Conservation (phyloP, 2,113 vertebrate genomes). For the human region DNA sequence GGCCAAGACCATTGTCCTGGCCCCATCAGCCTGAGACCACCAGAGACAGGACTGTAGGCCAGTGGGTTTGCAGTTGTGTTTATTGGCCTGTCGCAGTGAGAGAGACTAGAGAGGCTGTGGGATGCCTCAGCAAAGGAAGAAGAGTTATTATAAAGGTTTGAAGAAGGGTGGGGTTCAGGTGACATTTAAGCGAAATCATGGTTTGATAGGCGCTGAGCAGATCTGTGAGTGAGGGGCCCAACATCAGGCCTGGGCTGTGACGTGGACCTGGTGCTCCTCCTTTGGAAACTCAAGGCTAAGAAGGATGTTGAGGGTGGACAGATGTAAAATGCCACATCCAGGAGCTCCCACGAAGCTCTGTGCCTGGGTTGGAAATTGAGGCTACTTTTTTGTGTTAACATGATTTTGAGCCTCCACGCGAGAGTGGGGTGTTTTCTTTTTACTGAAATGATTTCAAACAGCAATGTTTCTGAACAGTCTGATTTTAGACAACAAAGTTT, state of each 20-base stretch:
- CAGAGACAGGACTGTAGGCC: background rate
- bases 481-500: background rate
- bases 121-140: background rate
- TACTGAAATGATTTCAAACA: background rate
- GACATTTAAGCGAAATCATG: background rate
- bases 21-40: background rate
- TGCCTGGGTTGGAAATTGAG: background rate
- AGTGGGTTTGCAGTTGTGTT: background rate
- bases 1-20: background rate
- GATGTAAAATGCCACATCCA: background rate
- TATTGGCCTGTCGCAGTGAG: accelerated
- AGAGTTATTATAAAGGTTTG: too few relatives aligned
- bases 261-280: too few relatives aligned
- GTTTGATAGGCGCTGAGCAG: background rate
- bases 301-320: background rate
- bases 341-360: background rate
- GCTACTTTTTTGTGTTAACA: background rate
- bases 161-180: background rate
- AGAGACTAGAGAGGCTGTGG: background rate
- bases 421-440: background rate
- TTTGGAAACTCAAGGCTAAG: background rate
- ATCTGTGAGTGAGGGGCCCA: accelerated
- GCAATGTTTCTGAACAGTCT: background rate
- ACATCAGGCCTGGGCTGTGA: accelerated
- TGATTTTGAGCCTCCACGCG: background rate